phyloP scores from a whole-genome alignment of 2,888 invertebrate genomes.

The Hartigia nigra region DNA sequence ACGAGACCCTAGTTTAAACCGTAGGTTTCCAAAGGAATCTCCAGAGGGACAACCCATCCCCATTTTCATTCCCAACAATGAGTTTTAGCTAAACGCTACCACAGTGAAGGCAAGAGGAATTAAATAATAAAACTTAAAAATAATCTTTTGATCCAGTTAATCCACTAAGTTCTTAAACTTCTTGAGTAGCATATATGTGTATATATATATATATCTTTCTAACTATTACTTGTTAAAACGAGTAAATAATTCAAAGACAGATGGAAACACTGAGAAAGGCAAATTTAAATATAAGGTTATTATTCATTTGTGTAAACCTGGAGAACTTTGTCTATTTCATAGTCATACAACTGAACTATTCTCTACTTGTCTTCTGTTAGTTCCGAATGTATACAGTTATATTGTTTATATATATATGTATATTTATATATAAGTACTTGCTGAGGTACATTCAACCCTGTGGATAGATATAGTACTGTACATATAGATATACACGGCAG shows the following conservation, averaged over 20 bases:
- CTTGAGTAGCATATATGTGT: too few species aligned
- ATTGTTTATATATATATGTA: not conserved
- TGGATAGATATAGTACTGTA: not conserved
- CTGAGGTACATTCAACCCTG: not conserved
- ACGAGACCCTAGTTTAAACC: too few species aligned
- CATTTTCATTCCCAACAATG: not conserved
- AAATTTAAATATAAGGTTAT: not conserved
- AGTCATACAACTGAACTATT: constrained; percentile 45
- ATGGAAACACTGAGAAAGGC: not conserved
- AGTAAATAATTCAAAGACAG: too few species aligned
- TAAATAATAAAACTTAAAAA: not conserved
- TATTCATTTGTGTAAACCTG: not conserved
- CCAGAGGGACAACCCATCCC: not conserved
- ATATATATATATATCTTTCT: too few species aligned
- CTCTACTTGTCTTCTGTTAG: constrained; percentile 5
- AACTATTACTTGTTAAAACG: too few species aligned
- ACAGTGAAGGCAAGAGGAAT: not conserved
- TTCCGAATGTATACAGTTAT: constrained; percentile 23
- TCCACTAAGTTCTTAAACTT: too few species aligned
- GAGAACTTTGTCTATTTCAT: constrained; percentile 30
- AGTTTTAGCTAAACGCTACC: not conserved
- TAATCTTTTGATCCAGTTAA: not conserved
- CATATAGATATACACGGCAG: too few species aligned
- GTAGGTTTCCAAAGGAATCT: not conserved
- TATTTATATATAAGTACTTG: not conserved